These are phyloP conservation scores for Xenopus borealis DNA, from an alignment of 2,113 vertebrate species.

Conservation along the genomic window DNA sequence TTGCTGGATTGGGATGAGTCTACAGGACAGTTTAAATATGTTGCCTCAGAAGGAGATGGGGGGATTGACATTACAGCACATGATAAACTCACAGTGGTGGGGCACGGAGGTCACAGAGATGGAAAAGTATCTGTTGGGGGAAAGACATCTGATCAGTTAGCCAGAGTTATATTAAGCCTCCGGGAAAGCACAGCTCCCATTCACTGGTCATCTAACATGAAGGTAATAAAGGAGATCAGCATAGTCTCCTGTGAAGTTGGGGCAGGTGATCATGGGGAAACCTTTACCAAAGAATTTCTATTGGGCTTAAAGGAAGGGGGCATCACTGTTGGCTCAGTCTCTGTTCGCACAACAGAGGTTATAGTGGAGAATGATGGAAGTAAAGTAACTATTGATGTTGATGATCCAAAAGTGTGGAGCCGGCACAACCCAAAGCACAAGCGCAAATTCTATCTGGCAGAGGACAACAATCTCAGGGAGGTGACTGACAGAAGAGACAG, in stretches of 20 bases:
- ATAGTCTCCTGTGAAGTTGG: slow-evolving; percentile 7
- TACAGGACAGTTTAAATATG: background rate
- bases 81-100: slow-evolving; percentile 13
- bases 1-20: background rate
- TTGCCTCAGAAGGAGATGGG: background rate
- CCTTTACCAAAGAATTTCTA: slow-evolving; percentile 9
- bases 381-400: slow-evolving; percentile 2
- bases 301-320: background rate
- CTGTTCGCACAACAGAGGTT: background rate
- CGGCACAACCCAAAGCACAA: slow-evolving; percentile 7
- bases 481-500: background rate
- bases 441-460: background rate
- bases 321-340: slow-evolving; percentile 6
- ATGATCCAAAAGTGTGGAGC: background rate
- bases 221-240: background rate
- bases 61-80: background rate
- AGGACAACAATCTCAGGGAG: slow-evolving; percentile 17
- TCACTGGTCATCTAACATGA: background rate
- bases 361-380: background rate
- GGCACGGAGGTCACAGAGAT: background rate
- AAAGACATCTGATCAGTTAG: background rate
- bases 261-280: slow-evolving; percentile 1
- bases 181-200: background rate
- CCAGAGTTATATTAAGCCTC: slow-evolving; percentile 10
- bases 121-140: background rate